Evolutionary conservation across 2,113 vertebrate species (phyloP).

Genomic region (Cebus imitator): DNA sequence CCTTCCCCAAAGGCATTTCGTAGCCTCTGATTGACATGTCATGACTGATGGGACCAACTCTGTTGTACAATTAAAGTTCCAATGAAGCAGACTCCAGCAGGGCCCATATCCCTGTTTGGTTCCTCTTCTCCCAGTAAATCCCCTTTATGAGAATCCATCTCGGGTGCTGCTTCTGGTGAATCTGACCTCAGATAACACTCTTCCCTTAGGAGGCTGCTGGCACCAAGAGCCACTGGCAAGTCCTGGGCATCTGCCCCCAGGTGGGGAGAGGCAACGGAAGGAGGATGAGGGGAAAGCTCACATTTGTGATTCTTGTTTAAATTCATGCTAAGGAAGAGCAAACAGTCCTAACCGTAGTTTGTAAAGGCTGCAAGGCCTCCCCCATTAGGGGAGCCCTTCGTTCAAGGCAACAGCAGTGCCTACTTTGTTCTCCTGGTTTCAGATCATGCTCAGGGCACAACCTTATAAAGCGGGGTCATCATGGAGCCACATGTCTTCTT

Average conservation of each 20-base stretch:
- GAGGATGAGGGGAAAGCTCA: background rate
- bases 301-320: background rate
- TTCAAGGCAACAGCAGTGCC: background rate
- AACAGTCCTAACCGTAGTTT: background rate
- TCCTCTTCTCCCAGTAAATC: background rate
- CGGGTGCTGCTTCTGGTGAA: background rate
- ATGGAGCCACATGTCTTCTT: background rate
- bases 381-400: background rate
- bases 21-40: background rate
- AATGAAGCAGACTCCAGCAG: background rate
- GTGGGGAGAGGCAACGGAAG: background rate
- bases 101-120: background rate
- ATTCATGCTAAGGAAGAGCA: background rate
- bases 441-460: background rate
- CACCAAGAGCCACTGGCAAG: background rate
- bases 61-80: background rate
- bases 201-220: background rate
- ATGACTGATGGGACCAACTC: background rate
- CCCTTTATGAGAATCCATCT: background rate
- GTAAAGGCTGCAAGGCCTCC: background rate
- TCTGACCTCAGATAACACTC: background rate
- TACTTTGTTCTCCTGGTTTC: background rate
- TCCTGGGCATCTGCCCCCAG: background rate
- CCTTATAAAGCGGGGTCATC: background rate
- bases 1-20: background rate